Base-by-base conservation (phyloP, 92 coral and sea anemone species). In the Hydrozoanthus gracilis region DNA sequence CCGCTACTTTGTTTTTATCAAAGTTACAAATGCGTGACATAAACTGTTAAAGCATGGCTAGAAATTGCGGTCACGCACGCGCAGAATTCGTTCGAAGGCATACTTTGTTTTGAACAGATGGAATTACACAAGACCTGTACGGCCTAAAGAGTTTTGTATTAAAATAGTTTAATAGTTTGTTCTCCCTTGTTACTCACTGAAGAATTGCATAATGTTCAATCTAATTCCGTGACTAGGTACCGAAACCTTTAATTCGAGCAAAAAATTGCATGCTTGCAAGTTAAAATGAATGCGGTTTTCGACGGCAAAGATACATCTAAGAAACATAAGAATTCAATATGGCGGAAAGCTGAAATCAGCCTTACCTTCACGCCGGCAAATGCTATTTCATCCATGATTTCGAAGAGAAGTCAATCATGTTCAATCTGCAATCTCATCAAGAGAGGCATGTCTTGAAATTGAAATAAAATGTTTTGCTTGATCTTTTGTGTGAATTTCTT, bases 101-200 rank as follows among this genome's bases (percentile, higher is more conserved):
- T 64, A 79, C 56, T 20, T 56, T 87, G 85, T 78, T 79, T 79
- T 13, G 56, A 87, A 87, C 77, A 77, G 85, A 64, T 64, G 7
- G 20, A n/a, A 14, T 45, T 45, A 73, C 52, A 35, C 51, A 73
- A 73, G 78, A 46, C 51, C 7, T 50, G n/a, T 45, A 51, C 56
- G 78, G 78, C 51, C 51, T 17, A 73, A 51, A 73, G 78, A 45
- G 78, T 45, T 45, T 51, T 45, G 52, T 51, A 45, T 18, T 51
- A 73, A 35, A 73, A 64, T 64, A 64, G 70, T 64, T 64, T 39
- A 64, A 64, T n/a, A 64, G 70, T 64, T n/a, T 64, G 27, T 64
- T 64, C 70, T 64, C 70, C 12, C 70, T 64, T 27, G 70, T 64
- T 14, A 64, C 70, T 64, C 12, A 64, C 70, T 64, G 70, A 64